These are phyloP conservation scores for Amorpha juglandis DNA, from an alignment of 2,888 invertebrate species.

Conservation along the genomic window DNA sequence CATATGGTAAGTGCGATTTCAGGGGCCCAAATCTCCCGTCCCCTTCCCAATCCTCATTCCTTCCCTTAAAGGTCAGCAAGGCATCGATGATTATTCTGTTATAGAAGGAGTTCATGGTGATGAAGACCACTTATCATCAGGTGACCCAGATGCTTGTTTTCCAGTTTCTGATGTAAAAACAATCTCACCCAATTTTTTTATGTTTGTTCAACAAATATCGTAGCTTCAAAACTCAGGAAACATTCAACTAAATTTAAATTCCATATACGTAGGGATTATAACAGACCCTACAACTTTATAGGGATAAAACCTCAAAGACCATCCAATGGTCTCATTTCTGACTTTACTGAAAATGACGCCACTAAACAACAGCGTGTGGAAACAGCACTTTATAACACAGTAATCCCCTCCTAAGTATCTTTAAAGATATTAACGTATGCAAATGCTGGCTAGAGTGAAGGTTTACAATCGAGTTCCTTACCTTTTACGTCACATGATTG, in stretches of 20 bases:
- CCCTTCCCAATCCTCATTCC: too few species aligned
- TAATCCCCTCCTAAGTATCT: slow-evolving; percentile 1
- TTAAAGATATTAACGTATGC: slow-evolving; percentile 11
- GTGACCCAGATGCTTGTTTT: too few species aligned
- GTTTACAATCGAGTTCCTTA: neutral
- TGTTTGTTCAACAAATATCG: neutral
- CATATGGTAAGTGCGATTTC: too few species aligned
- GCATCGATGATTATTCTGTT: too few species aligned
- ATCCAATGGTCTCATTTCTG: neutral
- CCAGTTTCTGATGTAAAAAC: too few species aligned
- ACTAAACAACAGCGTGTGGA: neutral
- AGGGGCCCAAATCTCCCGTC: too few species aligned
- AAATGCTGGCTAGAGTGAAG: slow-evolving; percentile 4
- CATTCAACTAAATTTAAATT: neutral
- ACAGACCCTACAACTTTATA: neutral
- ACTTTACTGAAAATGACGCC: neutral
- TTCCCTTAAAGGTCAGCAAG: too few species aligned
- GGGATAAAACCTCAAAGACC: neutral
- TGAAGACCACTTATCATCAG: too few species aligned
- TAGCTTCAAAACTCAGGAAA: neutral
- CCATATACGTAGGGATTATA: neutral
- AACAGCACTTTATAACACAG: neutral
- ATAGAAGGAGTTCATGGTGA: too few species aligned
- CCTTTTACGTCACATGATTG: slow-evolving; percentile 1
- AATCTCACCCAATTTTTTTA: too few species aligned